Conservation (phyloP, 2,888 invertebrate species). For the Cyclophora albipunctata region DNA sequence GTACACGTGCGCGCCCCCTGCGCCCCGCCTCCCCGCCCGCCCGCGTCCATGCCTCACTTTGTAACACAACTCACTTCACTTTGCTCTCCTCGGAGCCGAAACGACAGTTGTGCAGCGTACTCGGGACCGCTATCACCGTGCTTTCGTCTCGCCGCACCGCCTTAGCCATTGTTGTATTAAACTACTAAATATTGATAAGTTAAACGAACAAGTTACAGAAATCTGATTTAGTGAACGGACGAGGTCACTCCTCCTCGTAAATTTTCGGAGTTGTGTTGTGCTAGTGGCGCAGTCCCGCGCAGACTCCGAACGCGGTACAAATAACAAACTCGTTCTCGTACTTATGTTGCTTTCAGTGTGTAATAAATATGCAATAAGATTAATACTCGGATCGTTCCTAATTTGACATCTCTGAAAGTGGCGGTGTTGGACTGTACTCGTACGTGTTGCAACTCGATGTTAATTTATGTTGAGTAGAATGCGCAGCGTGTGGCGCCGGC, state of each 20-base stretch:
- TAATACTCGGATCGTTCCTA: conserved; percentile 9
- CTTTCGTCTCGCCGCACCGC: conserved; percentile 20
- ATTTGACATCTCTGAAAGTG: conserved; percentile 1
- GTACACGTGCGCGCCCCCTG: conserved; percentile 39
- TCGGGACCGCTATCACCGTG: conserved; percentile 36
- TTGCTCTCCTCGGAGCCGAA: conserved; percentile 28
- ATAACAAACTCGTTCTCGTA: conserved; percentile 40
- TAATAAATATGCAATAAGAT: conserved; percentile 24
- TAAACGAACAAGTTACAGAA: conserved; percentile 17
- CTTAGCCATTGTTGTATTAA: conserved; percentile 3
- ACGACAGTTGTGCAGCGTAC: conserved; percentile 39
- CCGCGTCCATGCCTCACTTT: conserved; percentile 43
- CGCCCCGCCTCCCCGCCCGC: conserved; percentile 29
- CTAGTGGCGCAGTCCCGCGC: conserved; percentile 40
- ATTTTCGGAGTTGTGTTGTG: conserved; percentile 16
- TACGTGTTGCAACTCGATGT: conserved; percentile 9
- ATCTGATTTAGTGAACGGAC: conserved; percentile 44
- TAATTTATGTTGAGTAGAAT: conserved; percentile 21
- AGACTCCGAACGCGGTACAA: conserved; percentile 40
- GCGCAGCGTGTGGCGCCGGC: conserved; percentile 39
- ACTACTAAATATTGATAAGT: conserved; percentile 24
- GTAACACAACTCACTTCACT: conserved; percentile 47
- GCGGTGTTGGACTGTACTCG: background rate
- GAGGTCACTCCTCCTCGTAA: conserved; percentile 37
- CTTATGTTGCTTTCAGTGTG: conserved; percentile 10